phyloP scores from a whole-genome alignment of 2,113 vertebrate genomes.

The Cariama cristata region DNA sequence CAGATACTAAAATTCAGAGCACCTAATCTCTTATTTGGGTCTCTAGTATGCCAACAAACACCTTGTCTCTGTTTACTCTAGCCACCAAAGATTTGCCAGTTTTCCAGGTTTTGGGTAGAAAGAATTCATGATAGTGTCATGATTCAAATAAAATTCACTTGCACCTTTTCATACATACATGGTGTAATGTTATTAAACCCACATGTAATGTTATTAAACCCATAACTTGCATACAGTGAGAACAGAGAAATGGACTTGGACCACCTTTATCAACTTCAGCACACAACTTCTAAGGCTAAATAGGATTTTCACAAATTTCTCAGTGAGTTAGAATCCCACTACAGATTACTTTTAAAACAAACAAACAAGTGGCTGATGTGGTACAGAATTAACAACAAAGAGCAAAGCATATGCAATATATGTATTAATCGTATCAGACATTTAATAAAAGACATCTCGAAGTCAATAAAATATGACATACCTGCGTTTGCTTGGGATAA shows the following conservation, averaged over 20 bases:
- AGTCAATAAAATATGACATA: slow-evolving; percentile 3
- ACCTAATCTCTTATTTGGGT: background rate
- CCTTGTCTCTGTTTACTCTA: background rate
- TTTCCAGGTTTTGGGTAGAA: background rate
- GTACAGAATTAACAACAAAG: background rate
- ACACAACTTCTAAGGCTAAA: background rate
- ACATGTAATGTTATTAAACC: background rate
- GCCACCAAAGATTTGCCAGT: background rate
- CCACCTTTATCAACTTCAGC: background rate
- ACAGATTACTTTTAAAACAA: background rate
- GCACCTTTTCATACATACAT: background rate
- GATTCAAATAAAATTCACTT: background rate
- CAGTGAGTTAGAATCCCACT: background rate
- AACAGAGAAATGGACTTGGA: background rate
- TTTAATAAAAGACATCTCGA: background rate
- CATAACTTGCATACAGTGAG: background rate
- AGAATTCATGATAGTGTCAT: background rate
- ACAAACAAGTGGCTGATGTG: background rate
- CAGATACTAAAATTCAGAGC: background rate
- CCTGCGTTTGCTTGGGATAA: slow-evolving; percentile 87
- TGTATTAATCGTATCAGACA: background rate
- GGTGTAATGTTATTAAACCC: background rate
- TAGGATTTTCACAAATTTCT: background rate
- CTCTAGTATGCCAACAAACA: background rate
- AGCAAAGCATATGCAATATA: background rate